Base-by-base conservation (phyloP, 2,888 invertebrate genomes). In the Hyles lineata region DNA sequence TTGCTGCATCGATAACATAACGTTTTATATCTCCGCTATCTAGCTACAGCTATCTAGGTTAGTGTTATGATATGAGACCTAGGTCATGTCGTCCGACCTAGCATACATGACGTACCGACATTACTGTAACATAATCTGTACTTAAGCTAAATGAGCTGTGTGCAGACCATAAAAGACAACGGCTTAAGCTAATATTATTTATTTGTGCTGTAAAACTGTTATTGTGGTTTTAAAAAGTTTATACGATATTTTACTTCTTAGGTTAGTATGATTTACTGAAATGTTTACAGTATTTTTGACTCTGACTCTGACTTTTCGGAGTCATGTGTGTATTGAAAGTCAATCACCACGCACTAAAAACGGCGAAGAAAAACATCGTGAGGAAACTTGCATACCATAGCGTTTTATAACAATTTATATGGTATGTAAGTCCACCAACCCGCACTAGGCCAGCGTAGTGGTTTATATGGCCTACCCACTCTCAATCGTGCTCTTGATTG, bases 61-160 rank as follows among this genome's bases (percentile, higher is more conserved):
- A 67, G 67, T 50, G 67, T 67, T 67, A 67, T 67, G 17, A 67
- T 67, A 67, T 50, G 50, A 67, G 15, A 50, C 50, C 50, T 67
- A 67, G 67, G 67, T 67, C 43, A 50, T 50, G 50, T 50, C 43
- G 21, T 23, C 17, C 17, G 67, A 67, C 50, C 67, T 50, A 50
- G 50, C 50, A 43, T 67, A 23, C 23, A 50, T 50, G 50, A 67
- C 67, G 50, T 23, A 43, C 11, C 43, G 67, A 67, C 67, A 67
- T 67, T 67, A 23, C 50, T 23, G 23, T 50, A 50, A 67, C 50
- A 23, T 67, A 67, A 67, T 23, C 67, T 21, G 43, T 21, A n/a
- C 63, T 63, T 63, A 50, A 67, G 15, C 25, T 17, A 67, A 67
- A 67, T 67, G 50, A 55, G 67, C 50, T 67, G n/a, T 43, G 50